Evolutionary conservation across 30 jellyfish, hydroid and myxozoan species (phyloP).

Genomic region (Aurelia aurita): DNA sequence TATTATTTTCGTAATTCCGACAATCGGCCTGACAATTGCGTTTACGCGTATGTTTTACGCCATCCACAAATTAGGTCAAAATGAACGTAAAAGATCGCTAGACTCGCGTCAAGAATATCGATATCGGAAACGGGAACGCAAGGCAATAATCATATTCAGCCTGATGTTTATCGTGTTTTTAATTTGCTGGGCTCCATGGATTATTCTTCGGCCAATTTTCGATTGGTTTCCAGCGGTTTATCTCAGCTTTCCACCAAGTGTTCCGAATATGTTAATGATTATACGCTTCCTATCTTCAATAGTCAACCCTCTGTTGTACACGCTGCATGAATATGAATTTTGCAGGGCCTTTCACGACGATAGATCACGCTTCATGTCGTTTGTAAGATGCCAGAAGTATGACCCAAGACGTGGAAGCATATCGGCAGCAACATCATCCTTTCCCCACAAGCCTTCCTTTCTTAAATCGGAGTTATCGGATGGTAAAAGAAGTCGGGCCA

Average conservation of each 20-base stretch:
- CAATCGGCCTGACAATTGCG: constrained; percentile 45
- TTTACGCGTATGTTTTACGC: constrained; percentile 74
- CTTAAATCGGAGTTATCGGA: not conserved
- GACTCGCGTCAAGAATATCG: constrained; percentile 11
- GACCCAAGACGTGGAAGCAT: not conserved
- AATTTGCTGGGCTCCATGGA: constrained; percentile 80
- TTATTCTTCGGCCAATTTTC: constrained; percentile 38
- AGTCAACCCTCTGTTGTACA: constrained; percentile 68
- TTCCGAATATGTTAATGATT: constrained; percentile 32
- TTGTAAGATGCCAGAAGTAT: not conserved
- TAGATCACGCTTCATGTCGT: not conserved
- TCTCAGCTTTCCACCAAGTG: constrained; percentile 20
- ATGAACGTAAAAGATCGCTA: constrained; percentile 42
- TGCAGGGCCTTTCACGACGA: constrained; percentile 45
- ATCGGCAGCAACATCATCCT: not conserved
- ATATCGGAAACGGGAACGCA: constrained; percentile 58
- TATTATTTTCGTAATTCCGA: constrained; percentile 45
- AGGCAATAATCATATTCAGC: constrained; percentile 53
- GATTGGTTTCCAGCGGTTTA: not conserved
- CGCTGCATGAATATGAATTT: constrained; percentile 60
- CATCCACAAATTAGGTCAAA: constrained; percentile 54
- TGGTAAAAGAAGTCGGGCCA: no score
- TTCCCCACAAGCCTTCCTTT: not conserved
- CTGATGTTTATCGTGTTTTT: constrained; percentile 53
- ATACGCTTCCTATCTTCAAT: constrained; percentile 66